Base-by-base conservation (phyloP, 2,113 vertebrate genomes). In the Formicarius rufipectus region DNA sequence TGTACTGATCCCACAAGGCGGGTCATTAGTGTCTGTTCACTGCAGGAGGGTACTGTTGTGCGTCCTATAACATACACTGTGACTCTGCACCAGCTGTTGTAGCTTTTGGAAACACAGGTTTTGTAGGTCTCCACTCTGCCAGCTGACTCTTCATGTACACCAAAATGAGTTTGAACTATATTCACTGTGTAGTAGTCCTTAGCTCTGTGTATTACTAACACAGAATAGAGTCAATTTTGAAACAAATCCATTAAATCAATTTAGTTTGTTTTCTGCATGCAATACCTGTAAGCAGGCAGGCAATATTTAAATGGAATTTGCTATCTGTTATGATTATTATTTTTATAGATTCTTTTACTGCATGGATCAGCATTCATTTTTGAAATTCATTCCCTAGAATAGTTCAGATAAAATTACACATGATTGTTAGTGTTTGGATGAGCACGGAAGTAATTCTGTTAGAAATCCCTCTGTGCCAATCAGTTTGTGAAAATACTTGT, bases 361-460 rank as follows among this genome's bases (percentile, higher is more conserved):
- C 31, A 69, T 63, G 56, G 76, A 90, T 96, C 83, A 22, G 52
- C 83, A 59, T 83, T 92, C 55, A 63, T 14, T 13, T 80, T 86
- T 80, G 71, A 86, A 94, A 94, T 95, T 86, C 72, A 88, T 86
- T 62, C 30, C 33, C n/a, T 63, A 52, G 10, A 33, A 74, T 1
- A 85, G 91, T 81, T 91, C 90, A 93, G 71, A 88, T 71, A 90
- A 94, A 96, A 96, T 90, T 93, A 33, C 72, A 80, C 50, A 62
- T 79, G 39, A 88, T 86, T 94, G 58, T 94, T 94, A 2, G 0
- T 91, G 91, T 96, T 94, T 94, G 55, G 55, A 94, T 91, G 35
- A 91, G 55, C 67, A 73, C 27, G 9, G 75, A 94, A 95, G 42
- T 42, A 94, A 91, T 96, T 92, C 52, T 55, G 44, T 67, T 84